Evolutionary conservation across 2,888 invertebrate genomes (phyloP).

Genomic region (Coenonympha glycerion): DNA sequence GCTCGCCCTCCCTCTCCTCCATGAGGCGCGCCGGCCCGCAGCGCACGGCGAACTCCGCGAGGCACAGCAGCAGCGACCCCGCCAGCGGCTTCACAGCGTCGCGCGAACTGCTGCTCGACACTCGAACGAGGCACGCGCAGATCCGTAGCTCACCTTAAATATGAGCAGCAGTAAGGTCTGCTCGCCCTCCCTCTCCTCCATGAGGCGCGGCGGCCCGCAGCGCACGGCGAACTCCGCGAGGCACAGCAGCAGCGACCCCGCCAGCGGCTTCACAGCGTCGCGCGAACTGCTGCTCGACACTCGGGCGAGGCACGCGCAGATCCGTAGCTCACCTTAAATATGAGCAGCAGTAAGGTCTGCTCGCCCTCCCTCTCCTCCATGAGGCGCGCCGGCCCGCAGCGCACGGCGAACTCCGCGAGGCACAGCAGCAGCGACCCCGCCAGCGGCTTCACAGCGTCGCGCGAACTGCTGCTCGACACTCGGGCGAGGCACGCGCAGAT

Average conservation of each 20-base stretch:
- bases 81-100: conserved; percentile 81
- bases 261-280: conserved; percentile 79
- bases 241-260: conserved; percentile 89
- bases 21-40: conserved; percentile 81
- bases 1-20: conserved; percentile 66
- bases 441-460: conserved; percentile 79
- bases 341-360: conserved; percentile 77
- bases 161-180: conserved; percentile 79
- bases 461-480: conserved; percentile 70
- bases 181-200: conserved; percentile 70
- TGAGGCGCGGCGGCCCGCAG: conserved; percentile 80
- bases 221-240: conserved; percentile 96
- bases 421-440: conserved; percentile 89
- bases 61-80: conserved; percentile 88
- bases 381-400: conserved; percentile 81
- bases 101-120: conserved; percentile 71
- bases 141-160: conserved; percentile 79
- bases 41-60: conserved; percentile 96
- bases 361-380: conserved; percentile 71
- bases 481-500: conserved; percentile 72
- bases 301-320: conserved; percentile 70
- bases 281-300: conserved; percentile 72
- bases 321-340: conserved; percentile 80
- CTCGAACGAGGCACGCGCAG: conserved; percentile 68
- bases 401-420: conserved; percentile 95